Evolutionary conservation across 2,888 invertebrate genomes (phyloP), one percentile per base, ranked within the genome.

Genomic region (Tachina fera): DNA sequence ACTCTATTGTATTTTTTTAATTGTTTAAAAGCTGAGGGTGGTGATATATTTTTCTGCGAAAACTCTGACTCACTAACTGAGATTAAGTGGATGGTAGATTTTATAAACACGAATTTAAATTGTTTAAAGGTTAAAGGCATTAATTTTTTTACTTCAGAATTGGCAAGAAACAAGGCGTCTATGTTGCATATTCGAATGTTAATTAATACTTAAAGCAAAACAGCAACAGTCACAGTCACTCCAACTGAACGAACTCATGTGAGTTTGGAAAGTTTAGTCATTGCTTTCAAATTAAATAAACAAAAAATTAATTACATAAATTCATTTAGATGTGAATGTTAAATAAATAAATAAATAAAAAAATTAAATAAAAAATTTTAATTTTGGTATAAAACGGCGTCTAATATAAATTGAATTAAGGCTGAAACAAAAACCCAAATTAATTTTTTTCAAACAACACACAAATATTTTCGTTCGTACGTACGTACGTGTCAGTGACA

Each of bases 361-460:
- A n/a, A n/a, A n/a, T n/a, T n/a, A n/a, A n/a, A n/a, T n/a, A n/a
- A n/a, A n/a, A n/a, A 31, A 31, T 31, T 31, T 31, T 39, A 47
- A 70, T 78, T 67, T 56, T 19, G 61, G 31, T 5, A 65, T 49
- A 65, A 65, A 72, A 65, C 13, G 31, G 53, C 19, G 45, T 22
- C n/a, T 19, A 79, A 72, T 79, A 72, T 79, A 72, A 72, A 72
- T 41, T 71, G 45, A 56, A 39, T 65, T 63, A 19, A 39, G 65
- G 22, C 47, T 22, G 39, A 19, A 39, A 61, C 22, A 78, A 70
- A 43, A 61, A 63, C 14, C 45, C 3, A 47, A 71, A 68, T 51
- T 47, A 0, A 31, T 31, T n/a, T 1, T 31, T 10, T 22, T 31
- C 22, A 22, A 22, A 22, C 22, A n/a, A n/a, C n/a, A n/a, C n/a